A percentile compares a stretch with the other conserved stretches of the same genome.
Conservation (phyloP, 2,113 vertebrate genomes). For the Xenopus laevis region DNA sequence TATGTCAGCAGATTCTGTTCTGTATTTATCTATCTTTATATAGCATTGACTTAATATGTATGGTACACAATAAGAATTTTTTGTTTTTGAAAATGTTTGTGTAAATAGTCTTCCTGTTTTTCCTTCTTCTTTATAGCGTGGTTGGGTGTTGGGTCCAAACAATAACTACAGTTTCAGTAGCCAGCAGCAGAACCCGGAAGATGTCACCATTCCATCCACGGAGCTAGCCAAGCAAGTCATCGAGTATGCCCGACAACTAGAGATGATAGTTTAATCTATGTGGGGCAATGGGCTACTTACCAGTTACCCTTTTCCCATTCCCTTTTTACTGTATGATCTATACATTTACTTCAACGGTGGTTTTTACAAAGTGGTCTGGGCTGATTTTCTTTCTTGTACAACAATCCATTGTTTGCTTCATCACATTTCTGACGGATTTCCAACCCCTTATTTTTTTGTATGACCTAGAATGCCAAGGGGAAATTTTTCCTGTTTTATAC, state of each 20-base stretch:
- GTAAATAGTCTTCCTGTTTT: background rate
- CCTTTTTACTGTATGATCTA: conserved; percentile 19
- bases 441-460: background rate
- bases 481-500: background rate
- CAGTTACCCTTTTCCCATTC: background rate
- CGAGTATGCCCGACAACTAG: conserved; percentile 88
- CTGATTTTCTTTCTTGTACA: background rate
- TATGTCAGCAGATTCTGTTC: no score
- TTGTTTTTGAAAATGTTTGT: no score
- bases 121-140: conserved; percentile 67
- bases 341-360: background rate
- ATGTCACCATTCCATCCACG: conserved; percentile 84
- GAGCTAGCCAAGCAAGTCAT: conserved; percentile 89
- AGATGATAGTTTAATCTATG: conserved; percentile 86
- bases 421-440: background rate
- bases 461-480: background rate
- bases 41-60: no score
- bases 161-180: conserved; percentile 82
- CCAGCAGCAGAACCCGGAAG: conserved; percentile 86
- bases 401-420: background rate
- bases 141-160: conserved; percentile 78
- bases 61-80: no score
- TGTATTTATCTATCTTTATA: no score
- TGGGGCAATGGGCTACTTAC: conserved; percentile 36
- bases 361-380: background rate